phyloP scores from a whole-genome alignment of 2,113 vertebrate genomes.

The Hemibagrus wyckioides region DNA sequence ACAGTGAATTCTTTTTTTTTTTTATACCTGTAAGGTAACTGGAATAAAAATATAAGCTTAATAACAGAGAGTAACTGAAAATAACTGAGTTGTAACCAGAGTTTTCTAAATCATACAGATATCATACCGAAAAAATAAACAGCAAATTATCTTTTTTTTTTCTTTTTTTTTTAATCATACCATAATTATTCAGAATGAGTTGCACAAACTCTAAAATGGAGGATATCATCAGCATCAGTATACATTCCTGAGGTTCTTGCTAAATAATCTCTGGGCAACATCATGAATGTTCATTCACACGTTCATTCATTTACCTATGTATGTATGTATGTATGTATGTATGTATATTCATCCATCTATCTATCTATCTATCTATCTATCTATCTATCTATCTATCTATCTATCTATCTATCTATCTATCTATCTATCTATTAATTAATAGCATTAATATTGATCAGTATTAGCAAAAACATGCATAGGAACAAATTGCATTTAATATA shows the following conservation, averaged over 20 bases:
- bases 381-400: neutral
- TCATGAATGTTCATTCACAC: too few relatives aligned
- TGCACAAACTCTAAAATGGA: neutral
- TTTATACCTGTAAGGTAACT: neutral
- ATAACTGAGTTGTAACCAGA: neutral
- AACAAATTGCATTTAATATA: neutral
- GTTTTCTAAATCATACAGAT: neutral
- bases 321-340: too few relatives aligned
- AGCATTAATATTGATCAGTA: neutral
- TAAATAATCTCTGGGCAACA: neutral
- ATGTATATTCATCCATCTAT: neutral
- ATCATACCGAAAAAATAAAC: neutral
- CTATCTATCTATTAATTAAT: neutral
- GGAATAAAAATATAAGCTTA: neutral
- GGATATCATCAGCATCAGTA: neutral
- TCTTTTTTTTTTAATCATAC: neutral
- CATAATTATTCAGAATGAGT: neutral
- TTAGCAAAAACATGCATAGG: neutral
- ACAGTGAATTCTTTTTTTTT: neutral
- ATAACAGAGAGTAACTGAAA: too few relatives aligned
- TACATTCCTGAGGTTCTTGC: neutral
- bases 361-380: neutral
- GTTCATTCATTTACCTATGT: too few relatives aligned
- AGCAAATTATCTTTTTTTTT: too few relatives aligned
- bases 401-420: neutral